Evolutionary conservation across 2,797 vertebrate species (phyloP), one percentile per base, ranked within the genome.

Genomic region (Myoxocephalus aenaeus): DNA sequence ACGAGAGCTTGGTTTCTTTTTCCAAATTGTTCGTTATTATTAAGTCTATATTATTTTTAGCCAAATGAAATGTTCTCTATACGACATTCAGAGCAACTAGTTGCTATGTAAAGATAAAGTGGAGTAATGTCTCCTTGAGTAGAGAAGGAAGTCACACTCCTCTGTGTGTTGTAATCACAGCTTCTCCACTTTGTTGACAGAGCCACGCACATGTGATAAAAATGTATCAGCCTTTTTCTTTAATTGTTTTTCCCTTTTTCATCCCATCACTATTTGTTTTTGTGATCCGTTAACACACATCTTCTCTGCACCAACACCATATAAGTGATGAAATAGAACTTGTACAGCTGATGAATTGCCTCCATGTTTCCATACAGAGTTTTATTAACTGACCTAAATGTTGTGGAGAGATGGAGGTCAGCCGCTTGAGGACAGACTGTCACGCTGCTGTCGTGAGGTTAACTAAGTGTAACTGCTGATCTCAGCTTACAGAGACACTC

Each of bases 391-490:
- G 72, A 68, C 73, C 65, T 15, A 27, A 57, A 62, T 25, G 74
- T 68, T 73, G 63, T 48, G 29, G 17, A 6, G 53, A 50, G 70
- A 82, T 29, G 68, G 65, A 77, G 65, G 79, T 72, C 75, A 46
- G 25, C 29, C 38, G 18, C 65, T 38, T 0, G 8, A 71, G 67
- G 42, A 65, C 40, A 72, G 79, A 57, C 67, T 9, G 46, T 48
- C 22, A 14, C 75, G 79, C 80, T 42, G 46, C 66, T 15, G 32
- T 70, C 42, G n/a, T 67, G 22, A 86, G 73, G 78, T 79, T 75
- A 89, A 83, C 75, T 81, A n/a, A 86, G 73, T 75, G 78, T 73
- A 89, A 81, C 75, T 82, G 70, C 82, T 72, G 69, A 84, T 84
- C 69, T 73, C 84, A 73, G 80, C 69, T 68, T 40, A 32, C 46